Evolutionary conservation across 92 coral and sea anemone species (phyloP), one percentile per base, ranked within the genome.

Genomic region (Pocillopora grandis): DNA sequence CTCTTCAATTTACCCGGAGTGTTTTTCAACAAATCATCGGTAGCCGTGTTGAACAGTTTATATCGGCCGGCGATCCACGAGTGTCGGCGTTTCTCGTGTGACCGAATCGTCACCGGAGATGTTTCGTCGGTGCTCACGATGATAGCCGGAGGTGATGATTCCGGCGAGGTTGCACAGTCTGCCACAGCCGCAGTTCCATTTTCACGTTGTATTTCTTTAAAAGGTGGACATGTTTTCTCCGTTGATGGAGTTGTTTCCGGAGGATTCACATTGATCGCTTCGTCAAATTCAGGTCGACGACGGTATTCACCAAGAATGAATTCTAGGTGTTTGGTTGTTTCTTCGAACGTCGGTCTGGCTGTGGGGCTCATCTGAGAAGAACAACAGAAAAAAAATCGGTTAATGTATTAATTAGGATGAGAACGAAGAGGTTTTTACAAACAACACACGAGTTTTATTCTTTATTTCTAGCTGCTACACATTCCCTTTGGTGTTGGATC

Each of bases 1-100:
- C 93, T 89, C 79, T 86, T 95, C 73, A 97, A 62, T 83, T 92
- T 97, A 65, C 97, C 89, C 37, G 99, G 99, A 16, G 98, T 97
- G 64, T 83, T 91, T 72, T 91, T 94, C 36, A 97, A 84, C 23
- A 97, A 88, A 76, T 97, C 99, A 13, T 97, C 99, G 23, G 99
- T 97, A 14, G 89, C 92, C n/a, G 90, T 76, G 72, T 91, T 88
- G 73, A 97, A 97, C 77, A 92, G 88, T 85, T 94, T 97, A 81
- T 96, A 94, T n/a, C 94, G 91, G 2, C 94, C 87, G 14, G 90
- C 75, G 59, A 91, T 80, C 85, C 95, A 97, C 55, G 95, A 92
- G 52, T 85, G 72, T 17, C 95, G 80, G 58, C 94, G 86, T 79
- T 88, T 92, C 82, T 87, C 90, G 10, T 87, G 64, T 7, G 86